Conservation (phyloP, 2,113 vertebrate genomes). For the Elgaria multicarinata region DNA sequence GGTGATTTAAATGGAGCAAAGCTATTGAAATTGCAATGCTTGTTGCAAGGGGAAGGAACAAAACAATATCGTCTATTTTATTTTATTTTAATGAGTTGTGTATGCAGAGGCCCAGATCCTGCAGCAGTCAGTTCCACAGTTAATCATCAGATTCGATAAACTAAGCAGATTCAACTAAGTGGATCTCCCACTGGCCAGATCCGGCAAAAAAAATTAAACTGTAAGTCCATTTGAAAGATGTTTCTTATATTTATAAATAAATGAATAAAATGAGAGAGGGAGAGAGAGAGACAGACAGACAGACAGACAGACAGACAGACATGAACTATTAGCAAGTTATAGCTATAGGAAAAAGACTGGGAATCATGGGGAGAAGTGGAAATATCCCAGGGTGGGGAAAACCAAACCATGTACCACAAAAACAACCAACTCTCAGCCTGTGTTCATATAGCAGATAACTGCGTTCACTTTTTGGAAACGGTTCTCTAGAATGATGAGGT, state of each 20-base stretch:
- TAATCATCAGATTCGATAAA: neutral
- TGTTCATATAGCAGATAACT: neutral
- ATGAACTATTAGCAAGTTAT: neutral
- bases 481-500: neutral
- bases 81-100: neutral
- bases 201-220: no score
- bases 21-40: neutral
- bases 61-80: neutral
- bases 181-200: neutral
- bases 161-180: neutral
- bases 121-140: no score
- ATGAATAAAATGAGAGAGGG: neutral
- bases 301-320: no score
- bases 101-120: neutral
- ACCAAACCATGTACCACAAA: neutral
- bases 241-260: no score
- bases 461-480: neutral
- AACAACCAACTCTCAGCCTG: neutral
- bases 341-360: neutral
- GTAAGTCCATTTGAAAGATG: no score
- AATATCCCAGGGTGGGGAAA: neutral
- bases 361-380: neutral
- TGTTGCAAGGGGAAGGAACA: neutral
- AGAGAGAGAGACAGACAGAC: no score
- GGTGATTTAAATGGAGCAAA: neutral